phyloP scores from a whole-genome alignment of 1,140 invertebrate species.

The Pararge aegeria region DNA sequence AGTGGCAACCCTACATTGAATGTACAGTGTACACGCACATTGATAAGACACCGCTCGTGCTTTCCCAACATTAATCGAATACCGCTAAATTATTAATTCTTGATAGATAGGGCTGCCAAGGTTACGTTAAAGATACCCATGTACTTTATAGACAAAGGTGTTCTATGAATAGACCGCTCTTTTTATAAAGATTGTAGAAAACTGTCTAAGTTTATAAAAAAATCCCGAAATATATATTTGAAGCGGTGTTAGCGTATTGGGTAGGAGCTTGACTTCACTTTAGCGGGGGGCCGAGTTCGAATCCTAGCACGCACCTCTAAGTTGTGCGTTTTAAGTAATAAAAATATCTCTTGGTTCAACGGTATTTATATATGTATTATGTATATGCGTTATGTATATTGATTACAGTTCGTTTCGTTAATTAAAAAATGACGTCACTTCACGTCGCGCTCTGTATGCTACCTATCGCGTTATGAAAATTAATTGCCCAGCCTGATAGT shows the following conservation, averaged over 20 bases:
- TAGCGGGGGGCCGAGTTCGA: too few relatives aligned
- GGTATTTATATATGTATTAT: too few relatives aligned
- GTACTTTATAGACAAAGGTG: background rate
- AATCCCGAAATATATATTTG: too few relatives aligned
- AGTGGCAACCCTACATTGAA: background rate
- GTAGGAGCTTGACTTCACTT: too few relatives aligned
- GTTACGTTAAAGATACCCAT: constrained; percentile 1
- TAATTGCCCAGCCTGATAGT: background rate
- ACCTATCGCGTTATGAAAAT: background rate
- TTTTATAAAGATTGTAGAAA: background rate
- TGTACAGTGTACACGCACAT: background rate
- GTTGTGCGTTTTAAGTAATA: too few relatives aligned
- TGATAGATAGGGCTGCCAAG: constrained; percentile 4
- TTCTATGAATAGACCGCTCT: background rate
- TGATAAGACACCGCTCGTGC: constrained; percentile 12
- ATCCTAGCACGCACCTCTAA: too few relatives aligned
- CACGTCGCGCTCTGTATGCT: background rate
- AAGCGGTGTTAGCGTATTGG: too few relatives aligned
- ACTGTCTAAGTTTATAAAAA: background rate
- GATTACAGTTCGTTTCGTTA: background rate
- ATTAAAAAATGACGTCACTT: constrained; percentile 2
- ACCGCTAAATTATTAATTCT: constrained; percentile 13
- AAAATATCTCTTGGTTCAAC: too few relatives aligned
- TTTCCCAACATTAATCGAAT: constrained; percentile 15
- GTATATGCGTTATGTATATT: too few relatives aligned